phyloP scores from a whole-genome alignment of 2,113 vertebrate genomes.

The Rhineura floridana region DNA sequence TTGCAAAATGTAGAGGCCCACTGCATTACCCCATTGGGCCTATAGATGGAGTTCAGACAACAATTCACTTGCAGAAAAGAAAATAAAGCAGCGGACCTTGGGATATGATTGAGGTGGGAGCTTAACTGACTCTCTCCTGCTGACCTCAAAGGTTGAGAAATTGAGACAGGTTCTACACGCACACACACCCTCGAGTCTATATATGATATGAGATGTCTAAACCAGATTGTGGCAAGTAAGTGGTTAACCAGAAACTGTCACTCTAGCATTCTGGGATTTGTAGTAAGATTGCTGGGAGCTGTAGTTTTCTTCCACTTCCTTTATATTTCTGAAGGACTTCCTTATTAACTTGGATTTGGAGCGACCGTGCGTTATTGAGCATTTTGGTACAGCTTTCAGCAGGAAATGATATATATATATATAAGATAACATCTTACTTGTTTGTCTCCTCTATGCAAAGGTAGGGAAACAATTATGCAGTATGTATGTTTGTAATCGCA shows the following conservation, averaged over 20 bases:
- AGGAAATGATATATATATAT: not conserved
- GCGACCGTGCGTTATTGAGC: too few species aligned
- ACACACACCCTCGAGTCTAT: too few species aligned
- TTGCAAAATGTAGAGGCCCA: not conserved
- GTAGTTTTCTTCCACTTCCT: not conserved
- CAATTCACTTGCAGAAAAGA: not conserved
- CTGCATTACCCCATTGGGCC: too few species aligned
- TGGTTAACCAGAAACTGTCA: not conserved
- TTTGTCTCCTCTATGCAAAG: not conserved
- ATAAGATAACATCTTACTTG: not conserved
- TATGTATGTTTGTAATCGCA: not conserved
- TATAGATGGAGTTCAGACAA: not conserved
- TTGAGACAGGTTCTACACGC: not conserved
- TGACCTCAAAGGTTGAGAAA: not conserved
- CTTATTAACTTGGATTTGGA: too few species aligned
- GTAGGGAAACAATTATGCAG: not conserved
- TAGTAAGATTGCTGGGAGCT: not conserved
- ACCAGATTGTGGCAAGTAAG: not conserved
- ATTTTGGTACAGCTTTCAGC: too few species aligned
- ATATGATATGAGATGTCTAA: too few species aligned
- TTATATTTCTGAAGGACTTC: not conserved
- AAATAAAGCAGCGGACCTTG: not conserved
- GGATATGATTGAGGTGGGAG: not conserved
- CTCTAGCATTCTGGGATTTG: not conserved
- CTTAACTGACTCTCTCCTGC: not conserved